Base-by-base conservation (phyloP, 1,140 invertebrate species). In the Drosophila eugracilis region DNA sequence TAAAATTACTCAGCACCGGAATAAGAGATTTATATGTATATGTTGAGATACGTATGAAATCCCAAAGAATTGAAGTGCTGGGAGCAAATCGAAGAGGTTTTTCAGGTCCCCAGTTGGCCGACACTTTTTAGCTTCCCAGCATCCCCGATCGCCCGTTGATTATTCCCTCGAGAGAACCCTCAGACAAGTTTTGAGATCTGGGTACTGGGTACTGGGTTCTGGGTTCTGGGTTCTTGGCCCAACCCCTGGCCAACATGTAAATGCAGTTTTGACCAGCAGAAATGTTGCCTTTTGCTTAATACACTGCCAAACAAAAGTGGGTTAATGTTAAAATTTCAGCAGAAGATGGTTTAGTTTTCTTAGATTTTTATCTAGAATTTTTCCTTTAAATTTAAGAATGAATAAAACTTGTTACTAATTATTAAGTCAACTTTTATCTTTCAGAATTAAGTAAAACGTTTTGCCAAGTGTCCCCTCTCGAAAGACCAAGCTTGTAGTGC, bases 31-130 rank as follows among this genome's bases (percentile, higher is more conserved):
- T 45, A 2, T 9, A 26, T 12, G 15, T 24, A 4, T 14, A 24
- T 10, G 5, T n/a, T 7, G 6, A 28, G 0, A 21, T 1, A 12
- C 15, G 10, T n/a, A 45, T 28, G 15, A 55, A 58, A 53, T 54
- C 21, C 4, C 48, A 54, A 21, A 6, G 58, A 60, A 17, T n/a
- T 10, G 14, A 28, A 21, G 34, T 28, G 26, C 9, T 30, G 14
- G 52, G 28, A 39, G 42, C 42, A 14, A 24, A 28, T 60, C 21
- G 39, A 63, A 60, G 59, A 63, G 59, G 59, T 60, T 62, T 65
- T 65, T 60, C 60, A 37, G 21, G 60, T 65, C 34, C 34, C 12
- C 52, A 37, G 30, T 19, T 19, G 10, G 7, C 34, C 34, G 14
- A 28, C 28, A 49, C 47, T 44, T 22, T 22, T 14, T 9, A 34